phyloP scores from a whole-genome alignment of 2,888 invertebrate genomes.

The Dryobotodes eremita region DNA sequence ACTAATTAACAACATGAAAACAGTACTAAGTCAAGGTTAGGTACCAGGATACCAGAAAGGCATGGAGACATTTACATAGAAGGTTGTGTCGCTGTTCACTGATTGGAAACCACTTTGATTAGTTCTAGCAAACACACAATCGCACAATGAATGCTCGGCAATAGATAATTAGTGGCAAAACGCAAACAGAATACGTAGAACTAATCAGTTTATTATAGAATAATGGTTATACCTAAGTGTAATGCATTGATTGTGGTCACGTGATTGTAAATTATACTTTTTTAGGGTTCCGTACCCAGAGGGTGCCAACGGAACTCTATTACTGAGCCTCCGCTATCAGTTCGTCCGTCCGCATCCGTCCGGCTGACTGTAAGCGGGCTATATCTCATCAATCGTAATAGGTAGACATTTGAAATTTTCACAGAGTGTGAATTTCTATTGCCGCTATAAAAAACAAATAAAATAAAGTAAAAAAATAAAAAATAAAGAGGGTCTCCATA shows the following conservation, averaged over 20 bases:
- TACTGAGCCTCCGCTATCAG: too few relatives aligned
- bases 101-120: conserved; percentile 67
- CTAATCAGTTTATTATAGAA: conserved; percentile 34
- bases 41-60: conserved; percentile 53
- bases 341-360: too few relatives aligned
- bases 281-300: neutral
- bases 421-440: too few relatives aligned
- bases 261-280: conserved; percentile 7
- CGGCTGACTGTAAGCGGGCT: too few relatives aligned
- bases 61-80: conserved; percentile 44
- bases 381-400: too few relatives aligned
- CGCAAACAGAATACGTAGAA: conserved; percentile 60
- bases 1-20: conserved; percentile 14
- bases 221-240: conserved; percentile 37
- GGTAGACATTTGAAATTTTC: too few relatives aligned
- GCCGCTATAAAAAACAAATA: too few relatives aligned
- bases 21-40: conserved; percentile 27
- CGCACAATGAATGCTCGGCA: conserved; percentile 53
- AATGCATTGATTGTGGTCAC: conserved; percentile 30
- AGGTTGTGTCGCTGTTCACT: conserved; percentile 46
- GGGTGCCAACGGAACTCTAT: too few relatives aligned
- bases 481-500: too few relatives aligned
- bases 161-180: conserved; percentile 61
- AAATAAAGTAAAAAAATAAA: too few relatives aligned
- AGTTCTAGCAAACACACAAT: conserved; percentile 62